phyloP scores from a whole-genome alignment of 2,113 vertebrate species.

The Onychostruthus taczanowskii region DNA sequence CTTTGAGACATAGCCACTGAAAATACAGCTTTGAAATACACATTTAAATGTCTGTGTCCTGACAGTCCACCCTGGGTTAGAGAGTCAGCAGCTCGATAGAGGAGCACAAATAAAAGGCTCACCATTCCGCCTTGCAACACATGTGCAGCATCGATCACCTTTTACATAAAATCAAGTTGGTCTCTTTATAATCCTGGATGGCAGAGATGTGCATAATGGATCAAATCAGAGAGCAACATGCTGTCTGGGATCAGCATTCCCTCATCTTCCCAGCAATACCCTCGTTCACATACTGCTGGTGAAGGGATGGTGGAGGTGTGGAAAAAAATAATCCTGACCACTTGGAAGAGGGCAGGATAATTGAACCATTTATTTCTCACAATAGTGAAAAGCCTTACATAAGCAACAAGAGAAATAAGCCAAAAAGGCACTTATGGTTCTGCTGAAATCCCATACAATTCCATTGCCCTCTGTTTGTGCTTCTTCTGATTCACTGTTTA shows the following conservation, averaged over 20 bases:
- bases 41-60: not conserved
- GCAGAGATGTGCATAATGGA: not conserved
- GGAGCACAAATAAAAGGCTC: not conserved
- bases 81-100: not conserved
- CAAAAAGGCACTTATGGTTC: not conserved
- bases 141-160: not conserved
- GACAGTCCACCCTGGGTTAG: not conserved
- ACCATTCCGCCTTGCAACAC: not conserved
- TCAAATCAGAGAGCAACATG: not conserved
- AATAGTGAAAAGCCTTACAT: not conserved
- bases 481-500: not conserved
- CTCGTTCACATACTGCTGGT: not conserved
- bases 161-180: not conserved
- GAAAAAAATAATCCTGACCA: not conserved
- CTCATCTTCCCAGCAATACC: not conserved
- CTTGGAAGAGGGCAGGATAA: not conserved
- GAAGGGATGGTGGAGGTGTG: rapidly evolving
- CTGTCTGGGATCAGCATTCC: not conserved
- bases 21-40: not conserved
- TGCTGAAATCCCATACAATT: not conserved
- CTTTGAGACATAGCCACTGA: not conserved
- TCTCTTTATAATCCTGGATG: not conserved
- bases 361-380: not conserved
- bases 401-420: not conserved
- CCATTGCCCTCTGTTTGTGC: not conserved